These are phyloP conservation scores for Mus minutoides DNA, from an alignment of 2,797 vertebrate species.

Conservation along the genomic window DNA sequence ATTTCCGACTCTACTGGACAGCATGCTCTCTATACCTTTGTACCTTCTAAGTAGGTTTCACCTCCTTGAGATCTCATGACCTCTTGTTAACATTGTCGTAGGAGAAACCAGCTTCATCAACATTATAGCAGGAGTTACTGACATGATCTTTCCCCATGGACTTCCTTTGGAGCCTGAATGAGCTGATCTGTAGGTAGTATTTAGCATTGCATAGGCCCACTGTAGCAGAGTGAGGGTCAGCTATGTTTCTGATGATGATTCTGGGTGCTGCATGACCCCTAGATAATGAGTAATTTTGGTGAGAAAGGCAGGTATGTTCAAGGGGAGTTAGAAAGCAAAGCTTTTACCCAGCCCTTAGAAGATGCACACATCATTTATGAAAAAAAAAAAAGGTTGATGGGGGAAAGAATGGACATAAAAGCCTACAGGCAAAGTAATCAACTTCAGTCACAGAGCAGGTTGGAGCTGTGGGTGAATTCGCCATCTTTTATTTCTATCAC, in stretches of 20 bases:
- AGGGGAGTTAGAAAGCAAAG: not conserved
- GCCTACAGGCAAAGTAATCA: not conserved
- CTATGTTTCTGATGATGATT: conserved; percentile 11
- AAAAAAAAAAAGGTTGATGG: not conserved
- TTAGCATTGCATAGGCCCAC: not conserved
- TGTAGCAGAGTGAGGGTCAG: conserved; percentile 22
- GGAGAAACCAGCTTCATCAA: not conserved
- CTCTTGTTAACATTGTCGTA: not conserved
- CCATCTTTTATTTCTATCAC: conserved; percentile 26
- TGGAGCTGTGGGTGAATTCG: not conserved
- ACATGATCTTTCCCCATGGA: not conserved
- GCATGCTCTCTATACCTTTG: not conserved
- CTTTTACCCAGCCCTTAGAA: conserved; percentile 15
- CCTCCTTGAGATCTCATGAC: not conserved
- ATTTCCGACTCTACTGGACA: not conserved
- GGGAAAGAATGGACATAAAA: conserved; percentile 18
- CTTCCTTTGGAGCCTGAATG: conserved; percentile 44
- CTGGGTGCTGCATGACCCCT: not conserved
- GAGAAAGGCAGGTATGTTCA: conserved; percentile 17
- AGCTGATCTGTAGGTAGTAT: conserved; percentile 15
- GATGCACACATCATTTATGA: not conserved
- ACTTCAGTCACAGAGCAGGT: not conserved
- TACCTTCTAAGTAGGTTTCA: not conserved
- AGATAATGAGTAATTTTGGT: conserved; percentile 35
- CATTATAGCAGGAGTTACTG: not conserved